A percentile compares a stretch with the other conserved stretches of the same genome.
These are phyloP conservation scores for Sphecodes monilicornis DNA, from an alignment of 2,888 invertebrate genomes.

Conservation along the genomic window DNA sequence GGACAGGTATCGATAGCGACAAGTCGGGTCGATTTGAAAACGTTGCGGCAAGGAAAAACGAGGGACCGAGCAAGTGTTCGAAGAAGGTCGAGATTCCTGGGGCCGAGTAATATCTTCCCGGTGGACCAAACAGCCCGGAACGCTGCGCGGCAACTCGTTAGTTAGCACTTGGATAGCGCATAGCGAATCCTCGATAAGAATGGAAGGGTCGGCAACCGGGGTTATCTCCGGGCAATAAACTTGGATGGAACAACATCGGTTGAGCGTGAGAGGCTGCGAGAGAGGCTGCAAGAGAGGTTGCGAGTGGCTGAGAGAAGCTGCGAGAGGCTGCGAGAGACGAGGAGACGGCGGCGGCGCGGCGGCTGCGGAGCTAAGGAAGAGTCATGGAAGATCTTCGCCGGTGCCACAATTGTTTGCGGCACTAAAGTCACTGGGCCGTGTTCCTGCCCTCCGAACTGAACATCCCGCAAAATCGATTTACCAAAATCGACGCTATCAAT, in stretches of 20 bases:
- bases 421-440: slow-evolving; percentile 57
- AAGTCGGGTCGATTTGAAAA: slow-evolving; percentile 20
- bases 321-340: neutral
- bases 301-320: neutral
- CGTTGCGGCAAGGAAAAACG: neutral
- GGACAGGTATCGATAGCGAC: neutral
- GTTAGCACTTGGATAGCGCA: slow-evolving; percentile 77
- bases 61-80: slow-evolving; percentile 20
- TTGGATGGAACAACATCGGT: slow-evolving; percentile 78
- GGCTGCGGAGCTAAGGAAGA: slow-evolving; percentile 54
- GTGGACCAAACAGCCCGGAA: slow-evolving; percentile 71
- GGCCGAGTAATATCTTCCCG: slow-evolving; percentile 64
- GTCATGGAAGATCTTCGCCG: slow-evolving; percentile 62
- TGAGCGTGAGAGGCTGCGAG: slow-evolving; percentile 45
- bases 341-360: neutral
- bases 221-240: slow-evolving; percentile 83
- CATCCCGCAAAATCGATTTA: slow-evolving; percentile 67
- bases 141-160: slow-evolving; percentile 78
- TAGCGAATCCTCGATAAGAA: slow-evolving; percentile 80
- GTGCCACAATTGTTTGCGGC: slow-evolving; percentile 66
- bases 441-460: slow-evolving; percentile 41
- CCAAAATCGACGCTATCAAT: slow-evolving; percentile 64
- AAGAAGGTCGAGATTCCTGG: slow-evolving; percentile 62
- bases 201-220: slow-evolving; percentile 75
- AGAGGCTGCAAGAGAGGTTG: slow-evolving; percentile 33